Percentiles rank a stretch among this genome's conserved stretches.
Evolutionary conservation across 2,888 invertebrate species (phyloP).

Genomic region (Metacarcinus magister): DNA sequence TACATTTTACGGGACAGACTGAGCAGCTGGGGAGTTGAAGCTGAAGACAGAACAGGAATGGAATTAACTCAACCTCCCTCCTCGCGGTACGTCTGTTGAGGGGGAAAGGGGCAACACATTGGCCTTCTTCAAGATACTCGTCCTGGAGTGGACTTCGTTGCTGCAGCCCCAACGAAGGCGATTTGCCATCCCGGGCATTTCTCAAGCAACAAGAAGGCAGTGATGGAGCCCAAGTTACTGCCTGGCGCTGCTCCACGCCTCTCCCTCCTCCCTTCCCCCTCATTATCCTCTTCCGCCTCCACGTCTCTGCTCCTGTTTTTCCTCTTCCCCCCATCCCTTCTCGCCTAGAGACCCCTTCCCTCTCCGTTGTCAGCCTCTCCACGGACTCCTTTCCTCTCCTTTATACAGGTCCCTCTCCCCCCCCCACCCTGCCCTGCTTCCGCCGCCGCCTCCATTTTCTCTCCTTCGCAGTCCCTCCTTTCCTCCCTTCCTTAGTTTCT

Average conservation of each 20-base stretch:
- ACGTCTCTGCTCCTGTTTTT: not conserved
- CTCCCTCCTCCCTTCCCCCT: not conserved
- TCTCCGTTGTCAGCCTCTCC: not conserved
- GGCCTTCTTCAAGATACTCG: too few relatives aligned
- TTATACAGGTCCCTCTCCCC: not conserved
- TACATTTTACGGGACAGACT: not conserved
- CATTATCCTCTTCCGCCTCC: not conserved
- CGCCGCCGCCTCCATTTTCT: slow-evolving; percentile 34
- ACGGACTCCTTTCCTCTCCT: not conserved
- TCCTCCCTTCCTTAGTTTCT: not conserved
- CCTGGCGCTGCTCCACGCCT: not conserved
- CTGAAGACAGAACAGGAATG: not conserved
- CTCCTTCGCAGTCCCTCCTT: not conserved
- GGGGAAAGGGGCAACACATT: too few relatives aligned
- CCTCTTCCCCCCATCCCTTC: not conserved
- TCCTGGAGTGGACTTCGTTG: not conserved
- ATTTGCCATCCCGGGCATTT: not conserved
- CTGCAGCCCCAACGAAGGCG: too few relatives aligned
- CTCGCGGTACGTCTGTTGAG: not conserved
- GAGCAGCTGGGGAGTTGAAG: not conserved
- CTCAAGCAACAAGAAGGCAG: not conserved
- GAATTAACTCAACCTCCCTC: not conserved
- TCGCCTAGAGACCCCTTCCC: not conserved
- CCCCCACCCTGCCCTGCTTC: not conserved
- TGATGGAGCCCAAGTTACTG: not conserved